Evolutionary conservation across 2,888 invertebrate species (phyloP).

Genomic region (Fissipunctia ypsillon): DNA sequence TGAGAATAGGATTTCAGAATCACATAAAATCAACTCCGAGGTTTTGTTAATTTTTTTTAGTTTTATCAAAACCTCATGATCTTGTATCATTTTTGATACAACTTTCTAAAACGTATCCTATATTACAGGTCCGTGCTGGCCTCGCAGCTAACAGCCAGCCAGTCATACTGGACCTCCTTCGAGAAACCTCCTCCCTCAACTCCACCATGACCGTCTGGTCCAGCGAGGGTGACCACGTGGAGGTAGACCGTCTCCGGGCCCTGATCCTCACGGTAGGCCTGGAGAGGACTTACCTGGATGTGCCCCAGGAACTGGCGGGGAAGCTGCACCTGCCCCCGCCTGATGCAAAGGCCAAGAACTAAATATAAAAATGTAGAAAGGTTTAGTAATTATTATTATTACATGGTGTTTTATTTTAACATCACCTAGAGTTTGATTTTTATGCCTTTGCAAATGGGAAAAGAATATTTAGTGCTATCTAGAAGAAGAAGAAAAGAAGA

Average conservation of each 20-base stretch:
- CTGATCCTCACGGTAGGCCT: slow-evolving; percentile 93
- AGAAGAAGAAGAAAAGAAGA: background rate
- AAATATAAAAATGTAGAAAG: slow-evolving; percentile 66
- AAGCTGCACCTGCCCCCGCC: slow-evolving; percentile 87
- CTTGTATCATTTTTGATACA: too few relatives aligned
- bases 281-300: slow-evolving; percentile 94
- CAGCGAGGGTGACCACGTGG: slow-evolving; percentile 92
- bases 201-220: slow-evolving; percentile 96
- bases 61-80: too few relatives aligned
- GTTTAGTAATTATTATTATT: slow-evolving; percentile 47
- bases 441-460: background rate
- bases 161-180: slow-evolving; percentile 91
- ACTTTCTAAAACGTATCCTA: background rate
- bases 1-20: background rate
- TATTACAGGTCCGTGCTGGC: slow-evolving; percentile 83
- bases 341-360: slow-evolving; percentile 74
- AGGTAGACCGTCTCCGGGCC: slow-evolving; percentile 91
- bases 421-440: slow-evolving; percentile 16
- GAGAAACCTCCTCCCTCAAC: slow-evolving; percentile 86
- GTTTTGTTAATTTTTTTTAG: too few relatives aligned
- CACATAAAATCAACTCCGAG: background rate
- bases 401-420: slow-evolving; percentile 50
- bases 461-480: background rate
- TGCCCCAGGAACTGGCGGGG: slow-evolving; percentile 91
- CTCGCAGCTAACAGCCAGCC: slow-evolving; percentile 92